Evolutionary conservation across 2,888 invertebrate species (phyloP), one percentile per base, ranked within the genome.

Genomic region (Volucella inflata): DNA sequence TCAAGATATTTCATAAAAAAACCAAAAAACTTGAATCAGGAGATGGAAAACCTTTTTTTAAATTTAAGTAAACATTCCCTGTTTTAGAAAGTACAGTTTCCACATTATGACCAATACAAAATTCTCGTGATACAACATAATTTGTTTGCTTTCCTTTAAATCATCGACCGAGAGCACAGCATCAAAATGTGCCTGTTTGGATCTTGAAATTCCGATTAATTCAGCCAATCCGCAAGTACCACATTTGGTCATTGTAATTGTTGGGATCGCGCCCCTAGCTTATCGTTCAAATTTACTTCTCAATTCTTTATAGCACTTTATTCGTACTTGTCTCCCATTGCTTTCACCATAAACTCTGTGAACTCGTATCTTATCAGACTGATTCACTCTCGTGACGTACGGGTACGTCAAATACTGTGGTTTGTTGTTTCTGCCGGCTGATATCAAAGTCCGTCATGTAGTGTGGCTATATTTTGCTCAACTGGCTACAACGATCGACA

Each of bases 341-440:
- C n/a, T 2, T n/a, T 14, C 48, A 12, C 38, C 11, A 9, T 11
- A 2, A 21, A 14, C 40, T 30, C 30, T 50, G 55, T n/a, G 55
- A 30, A 30, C 6, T 55, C 30, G 30, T 44, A 57, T 67, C 83
- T 83, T 83, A 83, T 83, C 78, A 68, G 48, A 42, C 72, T 64
- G 78, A 74, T 72, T 78, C 72, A 64, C 30, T 14, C n/a, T 60
- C 57, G 72, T 79, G 83, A 68, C 79, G 72, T 83, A 38, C 51
- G 53, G 40, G 30, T 11, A 16, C 51, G 10, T 2, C 48, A 50
- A 42, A 38, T 48, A 50, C 6, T 30, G 6, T 30, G 30, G n/a
- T 10, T 8, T 57, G 48, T 16, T 59, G 21, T 9, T 60, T 44
- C 36, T 77, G n/a, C n/a, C 30, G 6, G 6, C 30, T 30, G 36